These are phyloP conservation scores for Bathybates hornii DNA, from an alignment of 2,113 vertebrate genomes.

Conservation along the genomic window DNA sequence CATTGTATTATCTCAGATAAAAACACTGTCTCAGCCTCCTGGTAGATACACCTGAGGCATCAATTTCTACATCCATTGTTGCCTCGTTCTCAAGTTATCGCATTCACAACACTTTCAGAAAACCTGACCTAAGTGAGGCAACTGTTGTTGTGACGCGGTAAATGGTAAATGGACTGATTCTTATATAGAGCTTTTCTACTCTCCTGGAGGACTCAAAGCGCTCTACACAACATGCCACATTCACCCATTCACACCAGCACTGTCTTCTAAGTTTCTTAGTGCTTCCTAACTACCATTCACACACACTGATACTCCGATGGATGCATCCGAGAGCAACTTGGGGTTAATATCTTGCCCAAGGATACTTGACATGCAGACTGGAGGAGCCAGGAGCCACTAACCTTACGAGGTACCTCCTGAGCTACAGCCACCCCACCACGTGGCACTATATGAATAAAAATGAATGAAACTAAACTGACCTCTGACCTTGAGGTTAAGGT, in stretches of 20 bases:
- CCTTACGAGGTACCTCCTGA: background rate
- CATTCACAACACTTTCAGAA: background rate
- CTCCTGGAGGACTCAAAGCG: background rate
- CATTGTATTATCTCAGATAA: background rate
- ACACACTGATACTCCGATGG: fast-evolving
- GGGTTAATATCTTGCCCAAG: background rate
- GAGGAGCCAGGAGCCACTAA: background rate
- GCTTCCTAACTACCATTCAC: background rate
- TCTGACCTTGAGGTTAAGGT: background rate
- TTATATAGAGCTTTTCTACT: background rate
- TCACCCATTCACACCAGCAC: background rate
- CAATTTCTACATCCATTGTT: background rate
- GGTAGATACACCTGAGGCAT: background rate
- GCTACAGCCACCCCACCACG: background rate
- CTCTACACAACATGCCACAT: background rate
- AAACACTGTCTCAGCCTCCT: background rate
- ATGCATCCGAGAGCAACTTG: background rate
- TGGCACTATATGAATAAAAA: background rate
- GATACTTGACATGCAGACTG: background rate
- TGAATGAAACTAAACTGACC: background rate
- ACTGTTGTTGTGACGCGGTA: background rate
- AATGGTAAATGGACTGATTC: background rate
- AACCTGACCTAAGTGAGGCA: background rate
- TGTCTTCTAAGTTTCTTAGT: background rate
- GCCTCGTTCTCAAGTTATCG: background rate